Conservation (phyloP, 2,888 invertebrate species). For the Fissipunctia ypsillon region DNA sequence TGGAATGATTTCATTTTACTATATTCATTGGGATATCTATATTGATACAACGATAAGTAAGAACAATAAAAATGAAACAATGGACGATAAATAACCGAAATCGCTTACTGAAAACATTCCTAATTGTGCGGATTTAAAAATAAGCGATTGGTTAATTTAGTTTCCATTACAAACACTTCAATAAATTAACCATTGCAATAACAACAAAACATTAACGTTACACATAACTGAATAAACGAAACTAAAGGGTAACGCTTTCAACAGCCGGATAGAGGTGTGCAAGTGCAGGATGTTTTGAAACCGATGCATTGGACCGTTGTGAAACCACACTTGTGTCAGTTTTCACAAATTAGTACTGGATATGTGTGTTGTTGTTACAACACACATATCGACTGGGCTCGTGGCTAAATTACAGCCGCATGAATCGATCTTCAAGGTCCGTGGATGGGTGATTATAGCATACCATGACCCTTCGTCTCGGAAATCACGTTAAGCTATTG, state of each 20-base stretch:
- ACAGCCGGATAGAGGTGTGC: conserved; percentile 55
- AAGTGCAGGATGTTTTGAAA: conserved; percentile 62
- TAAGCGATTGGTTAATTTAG: not conserved
- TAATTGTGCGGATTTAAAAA: not conserved
- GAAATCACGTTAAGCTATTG: not conserved
- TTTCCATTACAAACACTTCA: conserved; percentile 18
- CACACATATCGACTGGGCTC: not conserved
- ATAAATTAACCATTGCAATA: conserved; percentile 32
- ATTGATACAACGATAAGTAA: not conserved
- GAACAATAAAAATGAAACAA: not conserved
- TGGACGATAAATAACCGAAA: not conserved
- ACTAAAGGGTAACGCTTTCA: conserved; percentile 46
- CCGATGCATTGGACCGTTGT: conserved; percentile 37
- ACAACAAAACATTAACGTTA: conserved; percentile 36
- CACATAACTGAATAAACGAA: conserved; percentile 54
- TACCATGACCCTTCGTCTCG: too few species aligned
- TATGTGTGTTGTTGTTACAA: conserved; percentile 19
- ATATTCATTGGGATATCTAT: not conserved
- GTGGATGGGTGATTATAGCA: not conserved
- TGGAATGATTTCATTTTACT: not conserved
- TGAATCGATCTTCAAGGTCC: not conserved
- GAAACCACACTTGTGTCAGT: conserved; percentile 46
- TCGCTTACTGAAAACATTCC: not conserved
- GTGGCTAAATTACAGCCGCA: not conserved
- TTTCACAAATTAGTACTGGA: conserved; percentile 50